Percentiles rank a stretch among this genome's conserved stretches.
phyloP scores from a whole-genome alignment of 2,888 invertebrate species.

The Pseudococcus longispinus region DNA sequence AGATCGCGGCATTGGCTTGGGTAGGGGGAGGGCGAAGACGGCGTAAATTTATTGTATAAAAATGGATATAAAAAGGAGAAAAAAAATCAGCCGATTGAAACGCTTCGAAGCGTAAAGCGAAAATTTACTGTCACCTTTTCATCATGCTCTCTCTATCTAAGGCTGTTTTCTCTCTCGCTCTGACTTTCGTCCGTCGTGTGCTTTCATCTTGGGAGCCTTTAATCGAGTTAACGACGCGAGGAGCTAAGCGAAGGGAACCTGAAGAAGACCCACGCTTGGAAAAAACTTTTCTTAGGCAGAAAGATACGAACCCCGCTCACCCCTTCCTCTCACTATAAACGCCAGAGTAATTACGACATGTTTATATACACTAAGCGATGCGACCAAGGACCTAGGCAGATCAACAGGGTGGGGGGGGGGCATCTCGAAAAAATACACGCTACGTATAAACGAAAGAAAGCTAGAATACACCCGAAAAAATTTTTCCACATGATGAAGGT shows the following conservation, averaged over 20 bases:
- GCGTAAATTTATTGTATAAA: neutral
- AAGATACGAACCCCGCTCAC: neutral
- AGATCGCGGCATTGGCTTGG: too few relatives aligned
- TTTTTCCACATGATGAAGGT: constrained; percentile 26
- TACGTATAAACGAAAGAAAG: neutral
- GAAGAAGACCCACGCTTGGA: neutral
- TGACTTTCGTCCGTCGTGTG: neutral
- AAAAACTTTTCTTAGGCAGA: neutral
- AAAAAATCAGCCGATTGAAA: constrained; percentile 14
- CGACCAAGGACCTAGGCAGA: neutral
- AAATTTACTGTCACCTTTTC: constrained; percentile 25
- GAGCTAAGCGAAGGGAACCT: neutral
- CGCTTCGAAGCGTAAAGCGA: constrained; percentile 22
- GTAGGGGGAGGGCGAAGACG: neutral
- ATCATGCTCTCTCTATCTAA: neutral
- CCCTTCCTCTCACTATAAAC: neutral
- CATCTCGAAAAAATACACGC: neutral
- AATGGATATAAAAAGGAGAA: neutral
- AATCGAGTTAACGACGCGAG: constrained; percentile 11
- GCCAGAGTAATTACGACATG: constrained; percentile 26
- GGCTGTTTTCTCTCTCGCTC: neutral
- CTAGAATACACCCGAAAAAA: neutral
- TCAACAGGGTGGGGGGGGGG: neutral
- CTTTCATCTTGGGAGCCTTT: neutral
- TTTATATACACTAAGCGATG: neutral